Evolutionary conservation across 2,797 vertebrate genomes (phyloP).

Genomic region (Pangasius macronema): DNA sequence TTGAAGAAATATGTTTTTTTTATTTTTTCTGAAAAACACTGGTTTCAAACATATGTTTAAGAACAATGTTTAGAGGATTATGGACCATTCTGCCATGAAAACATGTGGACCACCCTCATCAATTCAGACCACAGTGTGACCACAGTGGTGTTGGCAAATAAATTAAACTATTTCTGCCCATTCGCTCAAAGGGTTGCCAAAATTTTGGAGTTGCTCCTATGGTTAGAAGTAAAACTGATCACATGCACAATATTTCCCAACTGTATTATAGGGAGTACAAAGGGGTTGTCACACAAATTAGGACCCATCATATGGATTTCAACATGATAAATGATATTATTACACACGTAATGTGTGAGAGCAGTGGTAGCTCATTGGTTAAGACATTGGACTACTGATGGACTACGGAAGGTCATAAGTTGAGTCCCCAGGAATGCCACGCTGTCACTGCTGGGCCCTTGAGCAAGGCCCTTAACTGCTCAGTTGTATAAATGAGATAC

Average conservation of each 20-base stretch:
- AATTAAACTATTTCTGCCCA: background rate
- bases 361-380: too few relatives aligned
- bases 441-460: too few relatives aligned
- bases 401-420: too few relatives aligned
- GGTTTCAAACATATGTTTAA: background rate
- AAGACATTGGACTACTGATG: too few relatives aligned
- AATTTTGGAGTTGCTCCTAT: background rate
- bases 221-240: background rate
- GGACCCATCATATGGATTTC: background rate
- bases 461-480: too few relatives aligned
- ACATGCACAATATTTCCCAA: background rate
- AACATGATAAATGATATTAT: background rate
- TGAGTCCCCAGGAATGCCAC: too few relatives aligned
- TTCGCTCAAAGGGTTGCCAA: background rate
- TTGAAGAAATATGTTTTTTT: background rate
- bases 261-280: background rate
- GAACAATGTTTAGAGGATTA: background rate
- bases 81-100: background rate
- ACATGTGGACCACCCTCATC: background rate
- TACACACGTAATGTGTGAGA: background rate
- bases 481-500: too few relatives aligned
- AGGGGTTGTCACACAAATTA: background rate
- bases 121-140: background rate
- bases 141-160: background rate
- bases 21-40: background rate